phyloP scores from a whole-genome alignment of 2,797 vertebrate genomes.

The Aulostomus chinensis region DNA sequence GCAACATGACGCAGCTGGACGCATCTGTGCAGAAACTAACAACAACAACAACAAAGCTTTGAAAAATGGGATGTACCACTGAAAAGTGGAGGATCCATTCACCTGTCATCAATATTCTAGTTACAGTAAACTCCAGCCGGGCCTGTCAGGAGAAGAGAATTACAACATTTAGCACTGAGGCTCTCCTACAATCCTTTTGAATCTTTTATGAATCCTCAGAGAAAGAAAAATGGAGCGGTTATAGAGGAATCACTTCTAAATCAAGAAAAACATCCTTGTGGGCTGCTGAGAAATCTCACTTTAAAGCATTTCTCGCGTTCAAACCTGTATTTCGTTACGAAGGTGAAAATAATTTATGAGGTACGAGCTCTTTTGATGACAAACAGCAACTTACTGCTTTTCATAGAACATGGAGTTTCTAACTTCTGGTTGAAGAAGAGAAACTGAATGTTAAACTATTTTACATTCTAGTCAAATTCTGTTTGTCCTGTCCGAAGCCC shows the following conservation, averaged over 20 bases:
- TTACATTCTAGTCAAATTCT: no score
- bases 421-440: no score
- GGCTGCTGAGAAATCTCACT: constrained; percentile 34
- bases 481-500: no score
- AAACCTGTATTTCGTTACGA: constrained; percentile 15
- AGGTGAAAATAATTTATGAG: no score
- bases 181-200: constrained; percentile 53
- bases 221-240: constrained; percentile 50
- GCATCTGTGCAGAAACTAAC: not conserved
- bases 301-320: constrained; percentile 47
- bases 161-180: constrained; percentile 42
- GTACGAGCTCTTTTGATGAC: no score
- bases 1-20: no score
- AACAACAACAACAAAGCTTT: not conserved
- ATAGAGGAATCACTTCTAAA: constrained; percentile 68
- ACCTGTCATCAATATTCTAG: constrained; percentile 51
- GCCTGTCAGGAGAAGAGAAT: constrained; percentile 19
- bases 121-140: constrained; percentile 12
- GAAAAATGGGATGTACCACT: no score
- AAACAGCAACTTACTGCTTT: no score
- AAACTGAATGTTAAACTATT: no score
- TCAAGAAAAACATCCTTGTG: constrained; percentile 47
- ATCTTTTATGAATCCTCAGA: constrained; percentile 50
- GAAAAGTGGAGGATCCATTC: constrained; percentile 10
- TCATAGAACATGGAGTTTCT: no score